Percentiles rank a stretch among this genome's conserved stretches.
Conservation (phyloP, 2,797 vertebrate genomes). For the Aldrovandia affinis region DNA sequence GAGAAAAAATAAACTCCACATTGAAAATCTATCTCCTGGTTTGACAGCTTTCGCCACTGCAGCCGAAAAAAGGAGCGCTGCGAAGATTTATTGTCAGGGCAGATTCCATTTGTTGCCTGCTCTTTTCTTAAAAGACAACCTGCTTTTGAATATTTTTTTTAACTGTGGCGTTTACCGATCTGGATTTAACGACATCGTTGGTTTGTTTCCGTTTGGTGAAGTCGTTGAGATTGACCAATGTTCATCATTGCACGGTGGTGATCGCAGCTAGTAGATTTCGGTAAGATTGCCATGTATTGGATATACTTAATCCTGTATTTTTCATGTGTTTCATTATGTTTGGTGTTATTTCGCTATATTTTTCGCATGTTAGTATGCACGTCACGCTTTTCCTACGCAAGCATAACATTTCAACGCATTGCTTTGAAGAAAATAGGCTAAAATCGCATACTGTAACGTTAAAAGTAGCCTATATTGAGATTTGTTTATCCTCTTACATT, state of each 20-base stretch:
- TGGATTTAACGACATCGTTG: constrained; percentile 63
- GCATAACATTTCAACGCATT: background rate
- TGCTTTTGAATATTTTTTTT: constrained; percentile 45
- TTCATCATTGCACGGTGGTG: constrained; percentile 52
- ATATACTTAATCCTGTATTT: constrained; percentile 34
- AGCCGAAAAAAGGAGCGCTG: constrained; percentile 50
- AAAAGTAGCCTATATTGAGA: constrained; percentile 2
- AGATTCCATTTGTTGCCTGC: constrained; percentile 53
- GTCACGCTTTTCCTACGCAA: background rate
- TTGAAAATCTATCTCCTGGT: constrained; percentile 35
- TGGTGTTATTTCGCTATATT: background rate
- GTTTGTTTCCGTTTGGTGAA: constrained; percentile 42
- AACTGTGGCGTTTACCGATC: constrained; percentile 30
- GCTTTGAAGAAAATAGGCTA: background rate
- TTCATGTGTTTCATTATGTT: constrained; percentile 27
- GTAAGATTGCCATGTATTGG: constrained; percentile 62
- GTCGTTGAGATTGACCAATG: constrained; percentile 49
- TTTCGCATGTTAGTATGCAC: background rate
- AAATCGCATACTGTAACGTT: background rate
- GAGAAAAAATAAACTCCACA: constrained; percentile 46
- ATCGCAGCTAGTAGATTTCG: constrained; percentile 59
- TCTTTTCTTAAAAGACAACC: constrained; percentile 33
- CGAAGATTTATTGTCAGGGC: constrained; percentile 67
- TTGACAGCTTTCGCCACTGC: constrained; percentile 55
- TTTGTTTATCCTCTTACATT: background rate